phyloP scores from a whole-genome alignment of 1,140 invertebrate genomes.

The Heliconius congener region DNA sequence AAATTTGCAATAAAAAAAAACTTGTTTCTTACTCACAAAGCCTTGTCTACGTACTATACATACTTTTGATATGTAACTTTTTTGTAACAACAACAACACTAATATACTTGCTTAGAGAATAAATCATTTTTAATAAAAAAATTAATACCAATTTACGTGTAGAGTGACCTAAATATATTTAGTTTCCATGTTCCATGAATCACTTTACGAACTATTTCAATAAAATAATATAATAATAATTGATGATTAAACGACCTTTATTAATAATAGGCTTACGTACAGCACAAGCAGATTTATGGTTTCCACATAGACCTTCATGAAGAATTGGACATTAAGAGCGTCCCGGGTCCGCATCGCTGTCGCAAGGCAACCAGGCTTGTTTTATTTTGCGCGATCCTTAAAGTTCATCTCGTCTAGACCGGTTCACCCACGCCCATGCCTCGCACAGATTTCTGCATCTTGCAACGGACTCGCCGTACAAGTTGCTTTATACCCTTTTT shows the following conservation, averaged over 20 bases:
- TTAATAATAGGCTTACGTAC: slow-evolving; percentile 39
- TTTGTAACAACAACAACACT: background rate
- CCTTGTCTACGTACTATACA: slow-evolving; percentile 1
- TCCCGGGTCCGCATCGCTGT: slow-evolving; percentile 55
- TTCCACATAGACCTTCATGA: slow-evolving; percentile 40
- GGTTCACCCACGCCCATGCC: slow-evolving; percentile 71
- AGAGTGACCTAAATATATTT: background rate
- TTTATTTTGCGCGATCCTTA: slow-evolving; percentile 75
- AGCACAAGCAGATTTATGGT: slow-evolving; percentile 34
- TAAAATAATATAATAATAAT: slow-evolving; percentile 26
- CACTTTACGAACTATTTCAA: slow-evolving; percentile 27
- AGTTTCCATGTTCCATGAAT: background rate
- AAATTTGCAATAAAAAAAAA: slow-evolving; percentile 13
- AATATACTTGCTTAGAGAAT: too few species aligned
- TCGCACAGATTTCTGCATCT: slow-evolving; percentile 79
- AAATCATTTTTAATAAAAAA: too few species aligned
- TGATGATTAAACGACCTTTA: slow-evolving; percentile 27
- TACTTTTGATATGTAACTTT: background rate
- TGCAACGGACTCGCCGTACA: slow-evolving; percentile 74
- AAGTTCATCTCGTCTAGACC: slow-evolving; percentile 78
- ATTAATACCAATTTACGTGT: too few species aligned
- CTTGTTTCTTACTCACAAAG: slow-evolving; percentile 7
- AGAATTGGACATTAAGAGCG: slow-evolving; percentile 64
- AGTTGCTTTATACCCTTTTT: slow-evolving; percentile 77
- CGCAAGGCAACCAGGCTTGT: slow-evolving; percentile 63